These are phyloP conservation scores for Prolemur simus DNA, from an alignment of 2,113 vertebrate species.

Conservation along the genomic window DNA sequence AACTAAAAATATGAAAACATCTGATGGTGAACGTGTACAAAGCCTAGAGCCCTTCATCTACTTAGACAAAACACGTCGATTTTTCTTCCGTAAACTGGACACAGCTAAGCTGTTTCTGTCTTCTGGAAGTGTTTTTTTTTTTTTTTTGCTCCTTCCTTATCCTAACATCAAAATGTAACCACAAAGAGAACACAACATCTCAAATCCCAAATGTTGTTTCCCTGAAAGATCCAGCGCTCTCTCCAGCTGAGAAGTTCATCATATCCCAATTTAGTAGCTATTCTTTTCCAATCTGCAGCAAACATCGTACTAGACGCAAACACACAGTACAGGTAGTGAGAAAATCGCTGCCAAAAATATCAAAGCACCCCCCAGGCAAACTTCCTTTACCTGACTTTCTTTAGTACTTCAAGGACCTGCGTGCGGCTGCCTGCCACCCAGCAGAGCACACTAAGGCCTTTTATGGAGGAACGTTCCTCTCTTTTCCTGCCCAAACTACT, in stretches of 20 bases:
- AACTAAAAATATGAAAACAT: not conserved
- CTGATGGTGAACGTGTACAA: not conserved
- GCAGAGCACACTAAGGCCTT: not conserved
- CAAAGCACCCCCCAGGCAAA: not conserved
- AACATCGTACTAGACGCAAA: constrained; percentile 65
- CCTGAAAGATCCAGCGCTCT: not conserved
- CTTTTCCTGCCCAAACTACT: not conserved
- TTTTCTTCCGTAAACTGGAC: not conserved
- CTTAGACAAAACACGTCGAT: constrained; percentile 3
- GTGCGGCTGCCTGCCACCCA: not conserved
- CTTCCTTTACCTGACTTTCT: constrained; percentile 75
- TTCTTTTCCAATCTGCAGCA: constrained; percentile 44
- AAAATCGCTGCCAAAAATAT: constrained; percentile 62
- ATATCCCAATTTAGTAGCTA: constrained; percentile 67
- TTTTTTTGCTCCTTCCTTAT: not conserved
- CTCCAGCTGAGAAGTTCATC: constrained; percentile 72
- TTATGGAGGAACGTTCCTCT: not conserved
- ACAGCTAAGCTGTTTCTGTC: not conserved
- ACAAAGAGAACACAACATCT: constrained; percentile 48
- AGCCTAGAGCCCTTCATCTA: not conserved
- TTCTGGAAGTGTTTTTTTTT: not conserved
- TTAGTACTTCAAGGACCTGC: not conserved
- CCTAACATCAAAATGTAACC: constrained; percentile 23
- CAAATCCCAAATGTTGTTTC: constrained; percentile 29
- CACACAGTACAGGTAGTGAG: constrained; percentile 33